Percentiles rank a stretch among this genome's conserved stretches.
Evolutionary conservation across 2,888 invertebrate genomes (phyloP).

Genomic region (Tribolium freemani): DNA sequence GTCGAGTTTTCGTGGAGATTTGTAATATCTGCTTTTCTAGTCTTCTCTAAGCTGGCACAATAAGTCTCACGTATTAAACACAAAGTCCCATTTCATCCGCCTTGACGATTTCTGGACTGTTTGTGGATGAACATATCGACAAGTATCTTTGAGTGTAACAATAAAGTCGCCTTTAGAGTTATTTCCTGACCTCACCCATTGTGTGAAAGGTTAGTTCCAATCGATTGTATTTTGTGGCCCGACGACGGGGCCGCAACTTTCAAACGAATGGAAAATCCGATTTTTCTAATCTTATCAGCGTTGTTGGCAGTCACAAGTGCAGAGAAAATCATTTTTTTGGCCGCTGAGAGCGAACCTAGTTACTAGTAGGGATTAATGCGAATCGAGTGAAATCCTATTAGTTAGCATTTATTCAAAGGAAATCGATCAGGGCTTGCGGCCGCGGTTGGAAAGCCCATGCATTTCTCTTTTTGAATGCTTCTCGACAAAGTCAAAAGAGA

Average conservation of each 20-base stretch:
- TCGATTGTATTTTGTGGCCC: slow-evolving; percentile 18
- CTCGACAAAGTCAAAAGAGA: background rate
- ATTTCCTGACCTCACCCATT: slow-evolving; percentile 28
- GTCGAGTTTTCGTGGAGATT: slow-evolving; percentile 21
- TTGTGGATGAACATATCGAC: background rate
- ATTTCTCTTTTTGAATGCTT: slow-evolving; percentile 9
- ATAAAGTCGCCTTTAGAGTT: slow-evolving; percentile 13
- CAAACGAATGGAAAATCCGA: slow-evolving; percentile 3
- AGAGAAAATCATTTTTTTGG: background rate
- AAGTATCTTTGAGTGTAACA: background rate
- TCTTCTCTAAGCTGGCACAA: slow-evolving; percentile 8
- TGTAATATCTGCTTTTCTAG: slow-evolving; percentile 4
- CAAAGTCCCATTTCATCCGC: slow-evolving; percentile 1
- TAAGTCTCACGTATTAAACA: slow-evolving; percentile 20
- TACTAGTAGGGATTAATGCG: background rate
- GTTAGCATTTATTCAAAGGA: background rate
- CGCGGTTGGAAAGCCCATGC: background rate
- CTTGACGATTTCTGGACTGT: background rate
- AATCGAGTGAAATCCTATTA: background rate
- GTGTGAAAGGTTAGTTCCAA: slow-evolving; percentile 24
- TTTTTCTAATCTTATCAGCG: slow-evolving; percentile 6
- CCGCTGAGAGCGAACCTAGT: background rate
- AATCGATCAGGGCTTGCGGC: slow-evolving; percentile 1
- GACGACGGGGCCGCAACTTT: background rate
- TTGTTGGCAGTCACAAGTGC: background rate